These are phyloP conservation scores for Macaria liturata DNA, from an alignment of 2,888 invertebrate species.

Conservation along the genomic window DNA sequence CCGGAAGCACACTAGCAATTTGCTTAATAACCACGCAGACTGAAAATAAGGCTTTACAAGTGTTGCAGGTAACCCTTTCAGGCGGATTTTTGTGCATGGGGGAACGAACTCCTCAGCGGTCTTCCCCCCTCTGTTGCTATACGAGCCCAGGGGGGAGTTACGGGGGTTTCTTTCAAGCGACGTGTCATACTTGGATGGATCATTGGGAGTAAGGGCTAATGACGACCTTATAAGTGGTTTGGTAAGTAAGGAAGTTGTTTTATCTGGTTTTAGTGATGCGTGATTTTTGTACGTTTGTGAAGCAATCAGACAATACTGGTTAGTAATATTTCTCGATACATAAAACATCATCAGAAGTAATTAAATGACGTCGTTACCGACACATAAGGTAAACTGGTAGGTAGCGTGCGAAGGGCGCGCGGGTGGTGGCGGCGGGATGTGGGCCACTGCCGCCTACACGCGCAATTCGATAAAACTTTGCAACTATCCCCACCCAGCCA, in stretches of 20 bases:
- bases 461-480: slow-evolving; percentile 78
- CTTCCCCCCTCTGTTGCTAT: slow-evolving; percentile 4
- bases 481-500: slow-evolving; percentile 54
- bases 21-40: slow-evolving; percentile 17
- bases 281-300: not conserved
- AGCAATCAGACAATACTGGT: not conserved
- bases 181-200: too few species aligned
- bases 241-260: too few species aligned
- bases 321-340: slow-evolving; percentile 7
- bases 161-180: too few species aligned
- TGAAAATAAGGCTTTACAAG: slow-evolving; percentile 20
- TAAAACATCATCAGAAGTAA: slow-evolving; percentile 17
- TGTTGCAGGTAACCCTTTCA: slow-evolving; percentile 19
- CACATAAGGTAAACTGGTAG: slow-evolving; percentile 25
- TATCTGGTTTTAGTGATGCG: too few species aligned
- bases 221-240: too few species aligned
- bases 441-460: slow-evolving; percentile 77
- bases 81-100: slow-evolving; percentile 23
- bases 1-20: slow-evolving; percentile 14
- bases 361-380: slow-evolving; percentile 28
- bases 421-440: slow-evolving; percentile 70
- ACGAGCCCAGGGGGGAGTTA: slow-evolving; percentile 2
- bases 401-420: slow-evolving; percentile 55
- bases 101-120: slow-evolving; percentile 17
- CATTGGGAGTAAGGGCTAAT: not conserved